Evolutionary conservation across 2,113 vertebrate genomes (phyloP), one percentile per base, ranked within the genome.

Genomic region (Panurus biarmicus): DNA sequence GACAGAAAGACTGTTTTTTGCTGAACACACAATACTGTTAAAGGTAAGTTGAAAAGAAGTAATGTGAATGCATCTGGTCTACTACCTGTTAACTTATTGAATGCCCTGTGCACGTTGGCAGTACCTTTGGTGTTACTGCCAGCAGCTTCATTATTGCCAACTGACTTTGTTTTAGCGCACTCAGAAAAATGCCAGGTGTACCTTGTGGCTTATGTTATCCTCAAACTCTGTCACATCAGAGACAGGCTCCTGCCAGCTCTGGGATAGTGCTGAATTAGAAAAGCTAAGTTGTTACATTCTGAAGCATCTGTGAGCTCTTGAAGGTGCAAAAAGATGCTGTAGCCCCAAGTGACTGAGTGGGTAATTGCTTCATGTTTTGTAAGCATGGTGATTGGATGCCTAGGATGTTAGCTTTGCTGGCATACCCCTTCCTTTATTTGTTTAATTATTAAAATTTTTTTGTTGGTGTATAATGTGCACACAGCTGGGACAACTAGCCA

Each of bases 101-200:
- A 90, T 64, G 78, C 66, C 87, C 76, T 57, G 36, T 91, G 91
- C 47, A 25, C 69, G 48, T 61, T 97, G 95, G 76, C 93, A 79
- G 33, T 81, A 11, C 8, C 42, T 71, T 60, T 73, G 66, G 70
- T 81, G 3, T 93, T 85, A 91, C 62, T 97, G 93, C 90, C 93
- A 97, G 23, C 67, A 96, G 64, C 45, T 94, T 42, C 35, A 17
- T 48, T 83, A 33, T 24, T 96, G 93, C 96, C 66, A 92, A 35
- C 22, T 48, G 76, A 57, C 72, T 94, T 94, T 94, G 85, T 71
- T 95, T 92, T 47, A 73, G 78, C 58, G 67, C 23, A 23, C 89
- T 91, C 83, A 87, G 89, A 89, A 96, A 93, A 93, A 72, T 87
- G 65, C 47, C 21, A 72, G 58, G 42, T 91, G 48, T 75, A 77